Base-by-base conservation (phyloP, 2,113 vertebrate genomes). In the Neogobius melanostomus region DNA sequence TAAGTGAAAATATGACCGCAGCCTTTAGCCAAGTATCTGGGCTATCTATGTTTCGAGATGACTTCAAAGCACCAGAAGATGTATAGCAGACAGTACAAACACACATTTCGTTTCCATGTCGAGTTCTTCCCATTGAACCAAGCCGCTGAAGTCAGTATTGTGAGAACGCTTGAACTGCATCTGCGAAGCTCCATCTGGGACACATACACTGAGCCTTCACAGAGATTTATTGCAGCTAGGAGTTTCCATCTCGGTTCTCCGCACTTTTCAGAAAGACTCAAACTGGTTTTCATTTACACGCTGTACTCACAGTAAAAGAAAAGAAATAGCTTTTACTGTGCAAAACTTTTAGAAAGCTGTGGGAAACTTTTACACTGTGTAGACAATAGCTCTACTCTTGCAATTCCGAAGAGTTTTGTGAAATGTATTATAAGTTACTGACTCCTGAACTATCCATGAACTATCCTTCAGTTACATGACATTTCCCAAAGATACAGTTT, bases 171-270 rank as follows among this genome's bases (percentile, higher is more conserved):
- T 56, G 46, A 14, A 60, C 54, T 66, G 54, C 70, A 60, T 71
- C 59, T 42, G 83, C 81, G 64, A 62, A 11, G 21, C 76, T 81
- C 71, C 75, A 86, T 82, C 71, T 81, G 82, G 74, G 69, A 80
- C 67, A 67, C 86, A 83, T 80, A 78, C 77, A 85, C 74, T 86
- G 78, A 76, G 68, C 56, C 76, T 89, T 83, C 85, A 76, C 77
- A 69, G 16, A 82, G 76, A 87, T 87, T 86, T 80, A 84, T 74
- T 76, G 74, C 69, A 59, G 82, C 72, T 64, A 64, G 71, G 67
- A 81, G 61, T 88, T 90, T 87, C 85, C 80, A 82, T 83, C 64
- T 47, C 49, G 51, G 66, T 63, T 83, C 75, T 53, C 66, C 64
- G 64, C 71, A 71, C 48, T 78, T 67, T 65, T 44, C 50, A 62